These are phyloP conservation scores for Chelonoidis abingdonii DNA, from an alignment of 2,113 vertebrate genomes.

Conservation along the genomic window DNA sequence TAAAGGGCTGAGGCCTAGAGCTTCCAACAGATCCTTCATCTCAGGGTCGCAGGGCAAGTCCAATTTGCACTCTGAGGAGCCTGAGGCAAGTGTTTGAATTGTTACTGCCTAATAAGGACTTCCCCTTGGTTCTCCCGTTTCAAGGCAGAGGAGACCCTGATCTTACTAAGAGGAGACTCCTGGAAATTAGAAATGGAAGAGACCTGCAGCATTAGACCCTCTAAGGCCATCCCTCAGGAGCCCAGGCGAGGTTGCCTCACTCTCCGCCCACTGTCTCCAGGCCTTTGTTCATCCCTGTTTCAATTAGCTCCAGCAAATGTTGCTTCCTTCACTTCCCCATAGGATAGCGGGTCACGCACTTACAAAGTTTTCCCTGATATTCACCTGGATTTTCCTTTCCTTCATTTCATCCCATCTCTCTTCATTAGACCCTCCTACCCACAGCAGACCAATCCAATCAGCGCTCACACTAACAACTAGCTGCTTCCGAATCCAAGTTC, in stretches of 20 bases:
- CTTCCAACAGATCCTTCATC: accelerated
- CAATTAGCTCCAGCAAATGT: not conserved
- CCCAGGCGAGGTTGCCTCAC: not conserved
- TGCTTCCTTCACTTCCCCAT: not conserved
- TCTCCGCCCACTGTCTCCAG: not conserved
- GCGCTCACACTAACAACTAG: not conserved
- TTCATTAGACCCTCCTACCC: not conserved
- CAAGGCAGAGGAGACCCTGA: not conserved
- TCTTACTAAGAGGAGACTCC: not conserved
- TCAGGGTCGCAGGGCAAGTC: accelerated
- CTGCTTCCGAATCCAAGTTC: not conserved
- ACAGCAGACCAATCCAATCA: not conserved
- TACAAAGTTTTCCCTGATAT: not conserved
- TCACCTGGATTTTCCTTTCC: not conserved
- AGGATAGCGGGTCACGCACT: not conserved
- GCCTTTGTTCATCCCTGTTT: not conserved
- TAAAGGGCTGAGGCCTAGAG: accelerated
- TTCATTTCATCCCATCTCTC: not conserved
- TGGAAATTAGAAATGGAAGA: not conserved
- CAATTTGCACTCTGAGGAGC: not conserved
- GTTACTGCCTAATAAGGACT: not conserved
- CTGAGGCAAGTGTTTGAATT: not conserved
- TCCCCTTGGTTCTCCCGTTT: not conserved
- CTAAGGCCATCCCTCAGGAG: not conserved
- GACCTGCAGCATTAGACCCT: not conserved